Evolutionary conservation across 2,113 vertebrate species (phyloP).

Genomic region (Heloderma charlesbogerti): DNA sequence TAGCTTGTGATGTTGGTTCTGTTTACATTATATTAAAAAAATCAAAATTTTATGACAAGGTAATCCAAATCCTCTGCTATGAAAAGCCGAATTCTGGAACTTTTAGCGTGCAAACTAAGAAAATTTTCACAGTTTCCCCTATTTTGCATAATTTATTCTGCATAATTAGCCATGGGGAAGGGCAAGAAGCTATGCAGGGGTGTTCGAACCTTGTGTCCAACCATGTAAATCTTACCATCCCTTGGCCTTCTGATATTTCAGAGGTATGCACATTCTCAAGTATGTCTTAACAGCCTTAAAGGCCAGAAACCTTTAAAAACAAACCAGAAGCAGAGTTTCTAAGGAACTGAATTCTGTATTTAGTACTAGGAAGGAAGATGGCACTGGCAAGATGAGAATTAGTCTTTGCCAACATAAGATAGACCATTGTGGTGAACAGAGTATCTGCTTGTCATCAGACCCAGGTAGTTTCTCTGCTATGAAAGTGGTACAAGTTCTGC

Average conservation of each 20-base stretch:
- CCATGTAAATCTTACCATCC: background rate
- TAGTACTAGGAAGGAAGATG: background rate
- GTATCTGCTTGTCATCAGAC: background rate
- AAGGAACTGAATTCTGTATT: background rate
- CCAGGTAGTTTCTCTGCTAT: background rate
- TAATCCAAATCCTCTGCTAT: background rate
- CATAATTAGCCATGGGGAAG: background rate
- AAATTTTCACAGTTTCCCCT: background rate
- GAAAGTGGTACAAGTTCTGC: background rate
- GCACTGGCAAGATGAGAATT: too few relatives aligned
- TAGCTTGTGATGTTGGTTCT: background rate
- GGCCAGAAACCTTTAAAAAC: background rate
- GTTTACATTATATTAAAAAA: background rate
- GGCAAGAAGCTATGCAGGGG: background rate
- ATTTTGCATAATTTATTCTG: background rate
- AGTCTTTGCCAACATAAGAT: too few relatives aligned
- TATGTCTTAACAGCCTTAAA: background rate
- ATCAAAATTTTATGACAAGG: background rate
- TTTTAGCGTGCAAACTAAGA: background rate
- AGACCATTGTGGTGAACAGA: background rate
- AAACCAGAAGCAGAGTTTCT: background rate
- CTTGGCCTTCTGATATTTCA: background rate
- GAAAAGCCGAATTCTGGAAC: background rate
- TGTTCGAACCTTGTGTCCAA: background rate
- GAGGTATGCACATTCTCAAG: background rate